Percentiles rank a stretch among this genome's conserved stretches.
phyloP scores from a whole-genome alignment of 2,888 invertebrate genomes.

The Acrobasis repandana region DNA sequence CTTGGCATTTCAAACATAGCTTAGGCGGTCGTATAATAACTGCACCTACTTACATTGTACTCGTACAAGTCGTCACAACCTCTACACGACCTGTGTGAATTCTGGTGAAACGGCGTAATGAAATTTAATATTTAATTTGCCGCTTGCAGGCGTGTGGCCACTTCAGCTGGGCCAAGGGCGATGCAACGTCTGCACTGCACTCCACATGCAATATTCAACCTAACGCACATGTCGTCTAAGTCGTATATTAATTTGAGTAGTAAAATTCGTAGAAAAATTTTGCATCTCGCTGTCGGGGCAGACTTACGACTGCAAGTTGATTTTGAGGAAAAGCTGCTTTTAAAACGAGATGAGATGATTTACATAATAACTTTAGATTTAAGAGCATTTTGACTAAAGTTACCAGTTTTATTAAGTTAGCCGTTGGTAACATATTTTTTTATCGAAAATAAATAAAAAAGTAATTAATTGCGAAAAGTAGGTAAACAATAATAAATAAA shows the following conservation, averaged over 20 bases:
- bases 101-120: slow-evolving; percentile 26
- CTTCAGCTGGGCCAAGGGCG: slow-evolving; percentile 24
- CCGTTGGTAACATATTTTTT: neutral
- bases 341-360: slow-evolving; percentile 11
- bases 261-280: slow-evolving; percentile 11
- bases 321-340: slow-evolving; percentile 6
- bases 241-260: neutral
- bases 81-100: slow-evolving; percentile 23
- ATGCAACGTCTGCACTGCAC: slow-evolving; percentile 16
- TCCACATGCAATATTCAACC: slow-evolving; percentile 14
- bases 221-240: neutral
- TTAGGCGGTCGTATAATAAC: neutral
- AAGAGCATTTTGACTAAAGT: neutral
- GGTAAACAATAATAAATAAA: too few species aligned
- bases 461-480: too few species aligned
- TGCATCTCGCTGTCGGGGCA: slow-evolving; percentile 9
- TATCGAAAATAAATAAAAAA: neutral
- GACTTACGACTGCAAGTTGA: slow-evolving; percentile 9
- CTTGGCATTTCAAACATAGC: too few species aligned
- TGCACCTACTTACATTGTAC: slow-evolving; percentile 1
- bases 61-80: slow-evolving; percentile 1
- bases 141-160: slow-evolving; percentile 17
- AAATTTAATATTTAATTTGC: slow-evolving; percentile 29
- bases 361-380: slow-evolving; percentile 2
- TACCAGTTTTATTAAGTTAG: neutral